Base-by-base conservation (phyloP, 2,888 invertebrate genomes). In the Sarcophaga variegata region DNA sequence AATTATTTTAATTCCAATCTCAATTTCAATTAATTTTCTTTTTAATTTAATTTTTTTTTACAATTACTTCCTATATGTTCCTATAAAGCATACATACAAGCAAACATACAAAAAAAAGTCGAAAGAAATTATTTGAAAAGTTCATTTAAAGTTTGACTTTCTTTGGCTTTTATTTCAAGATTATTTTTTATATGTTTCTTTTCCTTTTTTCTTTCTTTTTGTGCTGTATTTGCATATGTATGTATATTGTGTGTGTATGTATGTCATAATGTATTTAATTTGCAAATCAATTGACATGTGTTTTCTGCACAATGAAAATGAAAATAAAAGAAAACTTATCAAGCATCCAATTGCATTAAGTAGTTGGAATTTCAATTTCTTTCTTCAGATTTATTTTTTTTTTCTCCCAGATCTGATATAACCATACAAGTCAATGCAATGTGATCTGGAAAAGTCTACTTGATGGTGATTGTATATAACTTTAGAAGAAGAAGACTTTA, bases 231-330 rank as follows among this genome's bases (percentile, higher is more conserved):
- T 14, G 4, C 54, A 54, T 54, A 14, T 14, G 3, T 14, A 14
- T 54, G 14, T 17, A 14, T 54, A 11, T 0, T 49, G 17, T 54
- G 17, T 54, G 54, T 54, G 17, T 17, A 14, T 54, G 54, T 17
- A 54, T 14, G 4, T 17, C 54, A 54, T 14, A 14, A 17, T 54
- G 54, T 54, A 37, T 75, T 63, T 75, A 69, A 76, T 76, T 84
- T 80, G 74, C 62, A 79, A 78, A 82, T 71, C 64, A 62, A 78
- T 75, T 71, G 78, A 75, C 75, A 81, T 79, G 47, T 85, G 85
- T 75, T 81, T 20, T 67, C 10, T 17, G 45, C n/a, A 70, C 6
- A 66, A 27, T 6, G 20, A n/a, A 12, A 77, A 59, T 37, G n/a
- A 66, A 54, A 54, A 54, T 14, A 54, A 54, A 17, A 54, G 54